Percentiles rank a stretch among this genome's conserved stretches.
phyloP scores from a whole-genome alignment of 2,888 invertebrate species.

The Napeogenes sylphis region DNA sequence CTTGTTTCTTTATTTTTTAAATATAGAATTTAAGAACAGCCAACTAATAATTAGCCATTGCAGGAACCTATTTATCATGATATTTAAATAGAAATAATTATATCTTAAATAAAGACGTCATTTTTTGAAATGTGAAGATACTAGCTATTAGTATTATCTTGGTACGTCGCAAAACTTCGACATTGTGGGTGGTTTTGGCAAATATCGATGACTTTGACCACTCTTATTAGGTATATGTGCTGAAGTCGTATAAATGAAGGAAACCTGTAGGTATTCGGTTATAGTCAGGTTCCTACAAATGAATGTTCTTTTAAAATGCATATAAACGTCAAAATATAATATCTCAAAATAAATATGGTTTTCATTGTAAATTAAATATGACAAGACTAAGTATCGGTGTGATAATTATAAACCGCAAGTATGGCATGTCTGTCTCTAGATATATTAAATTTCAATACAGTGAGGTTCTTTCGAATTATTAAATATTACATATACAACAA shows the following conservation, averaged over 20 bases:
- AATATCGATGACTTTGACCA: neutral
- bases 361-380: neutral
- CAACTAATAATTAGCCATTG: too few species aligned
- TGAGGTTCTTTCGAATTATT: slow-evolving; percentile 5
- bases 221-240: neutral
- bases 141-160: too few species aligned
- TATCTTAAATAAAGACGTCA: too few species aligned
- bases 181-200: neutral
- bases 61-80: too few species aligned
- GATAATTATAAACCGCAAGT: slow-evolving; percentile 22
- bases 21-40: too few species aligned
- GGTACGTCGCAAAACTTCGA: neutral
- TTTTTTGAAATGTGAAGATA: too few species aligned
- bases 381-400: slow-evolving; percentile 9
- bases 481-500: slow-evolving; percentile 1
- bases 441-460: slow-evolving; percentile 17
- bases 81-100: too few species aligned
- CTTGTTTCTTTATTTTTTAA: too few species aligned
- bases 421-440: slow-evolving; percentile 18
- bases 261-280: neutral
- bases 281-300: neutral
- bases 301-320: neutral
- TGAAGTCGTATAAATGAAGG: slow-evolving; percentile 1
- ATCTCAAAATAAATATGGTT: neutral
- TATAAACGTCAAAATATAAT: neutral